Evolutionary conservation across 2,797 vertebrate genomes (phyloP).

Genomic region (Odontamblyopus rebecca): DNA sequence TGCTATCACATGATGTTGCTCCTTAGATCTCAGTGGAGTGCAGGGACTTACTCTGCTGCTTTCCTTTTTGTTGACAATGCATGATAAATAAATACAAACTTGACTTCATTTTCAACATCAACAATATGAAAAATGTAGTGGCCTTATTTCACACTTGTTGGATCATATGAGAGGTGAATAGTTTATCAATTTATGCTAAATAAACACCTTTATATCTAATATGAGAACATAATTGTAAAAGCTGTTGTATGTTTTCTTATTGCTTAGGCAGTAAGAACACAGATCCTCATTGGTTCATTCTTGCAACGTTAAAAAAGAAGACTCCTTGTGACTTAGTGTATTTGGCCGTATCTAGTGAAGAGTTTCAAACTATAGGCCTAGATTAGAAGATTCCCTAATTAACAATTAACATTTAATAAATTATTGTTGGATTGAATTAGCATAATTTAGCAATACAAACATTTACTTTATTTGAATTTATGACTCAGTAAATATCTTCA

Average conservation of each 20-base stretch:
- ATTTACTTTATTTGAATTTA: not conserved
- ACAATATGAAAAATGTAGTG: too few species aligned
- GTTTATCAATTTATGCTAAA: too few species aligned
- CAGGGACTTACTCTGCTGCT: not conserved
- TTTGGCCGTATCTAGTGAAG: not conserved
- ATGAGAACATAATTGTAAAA: too few species aligned
- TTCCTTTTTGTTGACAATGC: not conserved
- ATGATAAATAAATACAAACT: not conserved
- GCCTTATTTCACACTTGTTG: too few species aligned
- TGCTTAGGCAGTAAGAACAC: too few species aligned
- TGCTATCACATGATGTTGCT: not conserved
- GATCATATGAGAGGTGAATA: too few species aligned
- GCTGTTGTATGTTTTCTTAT: too few species aligned
- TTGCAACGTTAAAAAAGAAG: not conserved
- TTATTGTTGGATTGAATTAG: not conserved
- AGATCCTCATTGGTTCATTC: too few species aligned
- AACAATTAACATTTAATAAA: not conserved
- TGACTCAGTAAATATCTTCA: slow-evolving; percentile 10
- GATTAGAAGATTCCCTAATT: too few species aligned
- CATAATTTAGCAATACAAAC: not conserved
- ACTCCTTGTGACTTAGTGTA: not conserved
- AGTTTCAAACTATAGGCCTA: not conserved
- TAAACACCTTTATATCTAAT: too few species aligned
- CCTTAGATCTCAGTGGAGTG: slow-evolving; percentile 1
- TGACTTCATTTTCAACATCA: too few species aligned